Base-by-base conservation (phyloP, 2,113 vertebrate genomes). In the Noturus placidus region DNA sequence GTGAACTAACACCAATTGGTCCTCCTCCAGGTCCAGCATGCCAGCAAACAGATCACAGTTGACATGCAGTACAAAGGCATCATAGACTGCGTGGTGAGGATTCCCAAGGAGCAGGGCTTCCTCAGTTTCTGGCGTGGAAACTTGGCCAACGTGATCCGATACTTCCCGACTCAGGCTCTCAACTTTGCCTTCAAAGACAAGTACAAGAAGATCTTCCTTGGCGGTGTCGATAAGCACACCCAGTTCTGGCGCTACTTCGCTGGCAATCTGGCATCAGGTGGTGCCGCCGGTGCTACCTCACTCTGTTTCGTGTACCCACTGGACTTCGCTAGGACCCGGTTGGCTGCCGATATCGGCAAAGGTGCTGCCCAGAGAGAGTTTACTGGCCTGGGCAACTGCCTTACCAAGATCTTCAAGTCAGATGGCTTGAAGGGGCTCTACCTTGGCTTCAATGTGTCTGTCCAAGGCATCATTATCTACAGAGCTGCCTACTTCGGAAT, bases 161-260 rank as follows among this genome's bases (percentile, higher is more conserved):
- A 99, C 95, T 99, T 99, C 95, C 98, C 98, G 91, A 99, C 98
- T 87, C 98, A 99, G 95, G 98, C 98, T 56, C 97, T 99, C 88
- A 99, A 99, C 96, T 99, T 99, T 76, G 98, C 98, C 93, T 99
- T 99, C 96, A 99, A 99, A 94, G 98, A 99, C 95, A 99, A 99
- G 95, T 99, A 99, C 96, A 99, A 99, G 96, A 97, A 97, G 95
- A 92, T 99, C 94, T 99, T 99, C 94, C 93, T 99, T n/a, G 98
- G 98, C 46, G 98, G 98, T 3, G 98, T 99, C 89, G 97, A 99
- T 94, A 96, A 95, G 90, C 97, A 97, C 90, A 99, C 96, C 93
- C 98, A 99, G 92, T 99, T 99, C 95, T 99, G 98, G 98, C 98
- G 98, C 88, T 99, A 99, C 93, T 99, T 99, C 2, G 97, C 98